Base-by-base conservation (phyloP, 2,888 invertebrate species). In the Andrena marginata region DNA sequence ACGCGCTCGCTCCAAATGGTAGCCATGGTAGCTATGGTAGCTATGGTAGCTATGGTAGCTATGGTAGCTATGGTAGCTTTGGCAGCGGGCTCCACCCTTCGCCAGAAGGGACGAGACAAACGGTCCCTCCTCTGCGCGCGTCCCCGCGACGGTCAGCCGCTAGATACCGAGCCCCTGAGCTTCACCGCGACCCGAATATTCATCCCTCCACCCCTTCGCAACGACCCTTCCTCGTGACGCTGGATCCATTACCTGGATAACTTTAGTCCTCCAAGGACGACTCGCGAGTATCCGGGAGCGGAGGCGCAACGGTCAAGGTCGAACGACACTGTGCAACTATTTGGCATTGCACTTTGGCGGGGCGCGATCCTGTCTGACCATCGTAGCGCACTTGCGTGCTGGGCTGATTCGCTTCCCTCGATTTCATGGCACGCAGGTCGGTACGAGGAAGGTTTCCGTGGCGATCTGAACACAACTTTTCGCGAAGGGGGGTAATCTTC, bases 41-140 rank as follows among this genome's bases (percentile, higher is more conserved):
- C 60, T n/a, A n/a, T n/a, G n/a, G n/a, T n/a, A n/a, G n/a, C n/a
- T n/a, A n/a, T n/a, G n/a, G n/a, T n/a, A n/a, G n/a, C n/a, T n/a
- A n/a, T n/a, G n/a, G n/a, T n/a, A n/a, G n/a, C n/a, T n/a, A n/a
- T 6, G 16, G 8, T 8, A 10, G 48, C 54, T 20, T 75, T 85
- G 80, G 85, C 83, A 77, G 3, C 60, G 75, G 75, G 68, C 71
- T 71, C 77, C 77, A 70, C n/a, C n/a, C n/a, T n/a, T n/a, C n/a
- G n/a, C n/a, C n/a, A n/a, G n/a, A n/a, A n/a, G n/a, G n/a, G n/a
- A n/a, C n/a, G 29, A 23, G 23, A 23, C 23, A 23, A 76, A 35
- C 23, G 13, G 59, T 56, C 56, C 23, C 60, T 68, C n/a, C n/a
- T n/a, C n/a, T n/a, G n/a, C n/a, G 8, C 8, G 54, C 20, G 23